Percentiles rank a stretch among this genome's conserved stretches.
These are phyloP conservation scores for Sinella curviseta DNA, from an alignment of 1,140 invertebrate species.

Conservation along the genomic window DNA sequence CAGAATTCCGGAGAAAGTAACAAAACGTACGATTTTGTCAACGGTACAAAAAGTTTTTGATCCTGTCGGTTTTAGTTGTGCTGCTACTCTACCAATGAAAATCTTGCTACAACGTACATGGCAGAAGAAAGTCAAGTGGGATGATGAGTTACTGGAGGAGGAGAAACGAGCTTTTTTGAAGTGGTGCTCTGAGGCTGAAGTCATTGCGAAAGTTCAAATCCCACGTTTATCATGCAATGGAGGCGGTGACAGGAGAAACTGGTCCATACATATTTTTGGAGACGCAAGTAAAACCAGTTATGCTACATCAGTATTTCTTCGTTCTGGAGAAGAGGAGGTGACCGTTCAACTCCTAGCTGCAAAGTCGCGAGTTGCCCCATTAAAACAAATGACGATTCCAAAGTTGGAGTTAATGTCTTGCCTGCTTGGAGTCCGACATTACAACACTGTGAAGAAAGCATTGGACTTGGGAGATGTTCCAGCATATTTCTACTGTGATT, in stretches of 20 bases:
- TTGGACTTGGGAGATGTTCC: background rate
- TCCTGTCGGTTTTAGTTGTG: conserved; percentile 26
- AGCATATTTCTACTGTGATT: conserved; percentile 50
- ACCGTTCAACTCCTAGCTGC: too few species aligned
- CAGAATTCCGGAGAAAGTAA: background rate
- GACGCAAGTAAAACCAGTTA: too few species aligned
- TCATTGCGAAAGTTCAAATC: conserved; percentile 45
- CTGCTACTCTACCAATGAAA: conserved; percentile 20
- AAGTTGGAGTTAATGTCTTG: too few species aligned
- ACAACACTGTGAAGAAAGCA: too few species aligned
- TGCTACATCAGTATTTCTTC: too few species aligned
- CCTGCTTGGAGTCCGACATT: too few species aligned
- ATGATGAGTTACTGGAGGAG: conserved; percentile 41
- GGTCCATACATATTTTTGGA: too few species aligned
- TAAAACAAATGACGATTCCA: too few species aligned
- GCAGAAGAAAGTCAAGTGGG: conserved; percentile 30
- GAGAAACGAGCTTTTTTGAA: conserved; percentile 40
- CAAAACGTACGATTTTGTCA: conserved; percentile 38
- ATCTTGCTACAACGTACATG: conserved; percentile 33
- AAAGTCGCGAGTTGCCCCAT: too few species aligned
- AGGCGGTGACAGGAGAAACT: background rate
- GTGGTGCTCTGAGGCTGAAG: conserved; percentile 44
- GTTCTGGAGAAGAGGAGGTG: too few species aligned
- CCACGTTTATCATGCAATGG: conserved; percentile 40
- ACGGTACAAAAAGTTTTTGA: conserved; percentile 32